These are phyloP conservation scores for Hypsopygia costalis DNA, from an alignment of 2,888 invertebrate species.

Conservation along the genomic window DNA sequence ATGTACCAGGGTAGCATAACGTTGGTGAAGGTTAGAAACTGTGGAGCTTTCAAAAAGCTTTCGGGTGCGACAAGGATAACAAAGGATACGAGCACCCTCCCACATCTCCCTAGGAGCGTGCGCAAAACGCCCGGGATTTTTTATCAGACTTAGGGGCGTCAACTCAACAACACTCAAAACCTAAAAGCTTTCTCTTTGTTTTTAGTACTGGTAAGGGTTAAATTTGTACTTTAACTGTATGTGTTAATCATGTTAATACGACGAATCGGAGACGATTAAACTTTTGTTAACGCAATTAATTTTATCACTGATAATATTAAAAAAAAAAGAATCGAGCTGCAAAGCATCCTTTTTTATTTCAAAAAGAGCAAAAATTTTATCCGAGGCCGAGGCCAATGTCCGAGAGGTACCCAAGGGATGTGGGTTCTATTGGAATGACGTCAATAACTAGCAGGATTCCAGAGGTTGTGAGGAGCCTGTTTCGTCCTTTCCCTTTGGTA, in stretches of 20 bases:
- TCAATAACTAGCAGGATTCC: slow-evolving; percentile 78
- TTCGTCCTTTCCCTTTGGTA: slow-evolving; percentile 44
- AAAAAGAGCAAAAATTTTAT: not conserved
- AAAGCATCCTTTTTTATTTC: no score
- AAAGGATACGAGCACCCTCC: slow-evolving; percentile 35
- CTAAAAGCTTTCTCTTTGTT: no score
- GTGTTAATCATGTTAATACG: no score
- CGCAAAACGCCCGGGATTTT: slow-evolving; percentile 30
- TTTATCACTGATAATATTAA: no score
- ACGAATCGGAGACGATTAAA: no score
- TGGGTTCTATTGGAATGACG: slow-evolving; percentile 78
- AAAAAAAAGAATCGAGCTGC: no score
- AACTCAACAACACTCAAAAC: no score
- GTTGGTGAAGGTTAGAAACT: slow-evolving; percentile 27
- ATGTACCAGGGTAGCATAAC: slow-evolving; percentile 63
- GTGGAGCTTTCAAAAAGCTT: slow-evolving; percentile 61
- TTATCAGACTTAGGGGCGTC: slow-evolving; percentile 10
- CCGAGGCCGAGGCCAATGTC: slow-evolving; percentile 40
- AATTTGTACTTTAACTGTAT: no score
- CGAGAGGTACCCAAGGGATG: slow-evolving; percentile 74
- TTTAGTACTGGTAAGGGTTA: no score
- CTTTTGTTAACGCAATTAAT: no score
- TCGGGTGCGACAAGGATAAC: slow-evolving; percentile 48
- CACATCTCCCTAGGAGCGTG: slow-evolving; percentile 28
- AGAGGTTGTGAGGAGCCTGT: slow-evolving; percentile 46